Evolutionary conservation across 64 coral and sea anemone genomes (phyloP), one percentile per base, ranked within the genome.

Genomic region (Stichodactyla helianthus): DNA sequence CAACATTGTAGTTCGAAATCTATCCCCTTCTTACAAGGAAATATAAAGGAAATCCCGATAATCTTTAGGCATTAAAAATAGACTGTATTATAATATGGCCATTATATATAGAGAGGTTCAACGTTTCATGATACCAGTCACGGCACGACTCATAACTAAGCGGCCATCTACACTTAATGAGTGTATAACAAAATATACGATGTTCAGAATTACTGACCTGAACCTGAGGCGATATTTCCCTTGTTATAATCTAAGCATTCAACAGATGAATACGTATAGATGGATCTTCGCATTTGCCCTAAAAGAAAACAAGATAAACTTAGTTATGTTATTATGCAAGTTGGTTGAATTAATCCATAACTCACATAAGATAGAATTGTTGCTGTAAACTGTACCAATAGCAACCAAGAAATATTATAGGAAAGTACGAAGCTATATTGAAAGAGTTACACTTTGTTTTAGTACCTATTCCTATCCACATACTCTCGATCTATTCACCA

Each of bases 241-340:
- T 92, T 79, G 64, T 85, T 87, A 25, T 91, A 93, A 53, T 99
- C 97, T 81, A 99, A 62, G 53, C 93, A 95, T 53, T 95, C 90
- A 0, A 99, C 93, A 10, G 97, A 90, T 12, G 97, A 99, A 59
- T 91, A 99, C 5, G 90, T 86, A 52, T 99, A 99, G 50, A 99
- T 99, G 6, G 97, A 99, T 14, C 90, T 82, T 59, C 88, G 82
- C 59, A 94, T 90, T 86, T 88, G 90, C 84, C 97, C 97, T 99
- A 44, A 13, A 62, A 77, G 12, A 62, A 82, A n/a, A 26, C 71
- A 10, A 27, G 71, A 59, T 71, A 86, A 77, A 25, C 60, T 10
- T 7, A 53, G 20, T 17, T 10, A 51, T 51, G 22, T 27, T 23
- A 74, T 58, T 58, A 58, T 11, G 55, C 9, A 9, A 11, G 55